A percentile compares a stretch with the other conserved stretches of the same genome.
phyloP scores from a whole-genome alignment of 2,113 vertebrate species.

The Synchiropus splendidus region DNA sequence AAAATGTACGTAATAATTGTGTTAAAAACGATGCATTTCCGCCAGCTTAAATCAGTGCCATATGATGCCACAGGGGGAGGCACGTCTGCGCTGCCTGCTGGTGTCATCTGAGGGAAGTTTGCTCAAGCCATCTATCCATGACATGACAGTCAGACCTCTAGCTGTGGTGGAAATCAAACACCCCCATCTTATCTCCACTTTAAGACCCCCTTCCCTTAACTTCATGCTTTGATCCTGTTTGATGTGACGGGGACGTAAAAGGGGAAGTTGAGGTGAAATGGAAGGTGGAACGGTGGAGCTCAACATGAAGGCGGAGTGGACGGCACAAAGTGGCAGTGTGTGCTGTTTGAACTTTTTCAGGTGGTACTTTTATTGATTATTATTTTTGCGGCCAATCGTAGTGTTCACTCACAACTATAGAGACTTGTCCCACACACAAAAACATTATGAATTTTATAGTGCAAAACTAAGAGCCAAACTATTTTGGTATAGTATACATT shows the following conservation, averaged over 20 bases:
- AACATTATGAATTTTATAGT: too few relatives aligned
- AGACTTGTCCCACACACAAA: too few relatives aligned
- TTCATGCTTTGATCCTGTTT: conserved; percentile 36
- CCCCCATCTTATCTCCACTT: conserved; percentile 46
- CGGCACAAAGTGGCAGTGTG: too few relatives aligned
- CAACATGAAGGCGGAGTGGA: neutral
- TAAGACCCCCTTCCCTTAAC: conserved; percentile 14
- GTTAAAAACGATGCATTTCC: neutral
- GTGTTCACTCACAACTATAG: too few relatives aligned
- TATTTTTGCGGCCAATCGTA: too few relatives aligned
- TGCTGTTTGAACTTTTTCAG: too few relatives aligned
- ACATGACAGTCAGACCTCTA: conserved; percentile 39
- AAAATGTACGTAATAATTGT: too few relatives aligned
- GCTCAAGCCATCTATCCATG: conserved; percentile 42
- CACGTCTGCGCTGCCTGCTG: conserved; percentile 10
- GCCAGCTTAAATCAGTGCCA: conserved; percentile 37
- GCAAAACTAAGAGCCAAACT: too few relatives aligned
- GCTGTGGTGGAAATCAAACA: conserved; percentile 49
- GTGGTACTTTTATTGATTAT: too few relatives aligned
- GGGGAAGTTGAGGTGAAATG: conserved; percentile 7
- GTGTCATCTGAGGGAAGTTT: conserved; percentile 37
- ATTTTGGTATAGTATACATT: too few relatives aligned
- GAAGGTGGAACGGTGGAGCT: conserved; percentile 3
- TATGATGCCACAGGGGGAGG: conserved; percentile 34
- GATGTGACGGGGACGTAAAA: conserved; percentile 23